These are phyloP conservation scores for Naja naja DNA, from an alignment of 2,113 vertebrate species.

Conservation along the genomic window DNA sequence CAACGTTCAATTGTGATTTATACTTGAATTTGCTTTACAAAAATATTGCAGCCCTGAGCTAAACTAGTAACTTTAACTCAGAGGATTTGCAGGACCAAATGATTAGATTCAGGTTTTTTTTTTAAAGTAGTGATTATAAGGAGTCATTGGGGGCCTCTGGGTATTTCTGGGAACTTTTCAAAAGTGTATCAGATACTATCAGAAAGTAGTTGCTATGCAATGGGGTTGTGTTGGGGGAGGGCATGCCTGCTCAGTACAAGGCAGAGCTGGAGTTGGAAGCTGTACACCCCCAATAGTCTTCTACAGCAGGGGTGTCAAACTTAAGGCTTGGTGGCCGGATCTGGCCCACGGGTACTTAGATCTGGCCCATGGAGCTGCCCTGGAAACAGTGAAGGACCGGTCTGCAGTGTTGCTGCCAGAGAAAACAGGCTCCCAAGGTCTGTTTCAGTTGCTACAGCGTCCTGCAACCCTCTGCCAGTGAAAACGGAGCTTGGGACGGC, in stretches of 20 bases:
- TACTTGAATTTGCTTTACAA: slow-evolving; percentile 2
- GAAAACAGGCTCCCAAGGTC: too few species aligned
- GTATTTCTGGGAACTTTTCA: neutral
- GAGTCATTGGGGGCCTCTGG: neutral
- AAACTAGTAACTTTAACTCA: slow-evolving; percentile 24
- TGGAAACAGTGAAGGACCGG: too few species aligned
- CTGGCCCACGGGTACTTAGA: too few species aligned
- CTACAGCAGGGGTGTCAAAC: neutral
- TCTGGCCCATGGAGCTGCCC: too few species aligned
- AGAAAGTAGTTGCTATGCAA: neutral
- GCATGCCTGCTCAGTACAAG: neutral
- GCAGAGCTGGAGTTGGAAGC: neutral
- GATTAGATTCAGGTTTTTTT: slow-evolving; percentile 40
- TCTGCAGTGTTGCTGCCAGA: too few species aligned
- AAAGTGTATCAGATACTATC: neutral
- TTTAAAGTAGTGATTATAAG: neutral
- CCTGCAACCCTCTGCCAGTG: too few species aligned
- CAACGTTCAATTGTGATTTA: neutral
- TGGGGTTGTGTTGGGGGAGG: neutral
- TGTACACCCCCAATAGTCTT: neutral
- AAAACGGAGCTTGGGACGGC: too few species aligned
- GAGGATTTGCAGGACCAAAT: slow-evolving; percentile 53
- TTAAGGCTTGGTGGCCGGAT: too few species aligned
- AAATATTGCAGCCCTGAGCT: neutral
- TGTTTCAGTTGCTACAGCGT: too few species aligned